phyloP scores from a whole-genome alignment of 1,140 invertebrate genomes.

The Drosophila tristis region DNA sequence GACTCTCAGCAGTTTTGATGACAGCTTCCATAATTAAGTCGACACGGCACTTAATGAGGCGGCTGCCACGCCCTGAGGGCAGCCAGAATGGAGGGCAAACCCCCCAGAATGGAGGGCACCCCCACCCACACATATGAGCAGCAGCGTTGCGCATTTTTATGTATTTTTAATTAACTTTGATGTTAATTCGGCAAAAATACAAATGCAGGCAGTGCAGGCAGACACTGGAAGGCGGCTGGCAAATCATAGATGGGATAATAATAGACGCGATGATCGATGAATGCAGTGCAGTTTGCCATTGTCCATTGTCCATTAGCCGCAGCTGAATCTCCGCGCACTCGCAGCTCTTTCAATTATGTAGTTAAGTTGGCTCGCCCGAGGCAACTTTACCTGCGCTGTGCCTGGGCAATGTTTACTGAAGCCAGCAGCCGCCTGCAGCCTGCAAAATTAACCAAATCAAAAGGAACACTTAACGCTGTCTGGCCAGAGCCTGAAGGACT shows the following conservation, averaged over 20 bases:
- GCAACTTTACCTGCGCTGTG: no score
- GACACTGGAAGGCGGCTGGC: no score
- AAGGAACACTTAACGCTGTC: slow-evolving; percentile 42
- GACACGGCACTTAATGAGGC: slow-evolving; percentile 45
- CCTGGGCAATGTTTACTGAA: background rate
- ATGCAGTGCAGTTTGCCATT: no score
- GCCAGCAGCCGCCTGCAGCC: slow-evolving; percentile 10
- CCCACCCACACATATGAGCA: slow-evolving; percentile 21
- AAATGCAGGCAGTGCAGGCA: no score
- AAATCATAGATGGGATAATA: no score
- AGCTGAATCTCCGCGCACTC: no score
- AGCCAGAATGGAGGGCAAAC: no score
- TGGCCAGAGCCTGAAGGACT: slow-evolving; percentile 18
- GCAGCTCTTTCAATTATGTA: no score
- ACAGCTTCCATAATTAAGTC: slow-evolving; percentile 75
- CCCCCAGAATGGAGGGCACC: no score
- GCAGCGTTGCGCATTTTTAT: slow-evolving; percentile 73
- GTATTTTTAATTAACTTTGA: slow-evolving; percentile 79
- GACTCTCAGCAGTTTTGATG: slow-evolving; percentile 49
- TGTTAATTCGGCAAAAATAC: slow-evolving; percentile 48
- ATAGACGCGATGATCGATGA: slow-evolving; percentile 15
- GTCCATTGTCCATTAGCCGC: no score
- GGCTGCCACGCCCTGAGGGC: slow-evolving; percentile 27
- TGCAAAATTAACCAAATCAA: slow-evolving; percentile 58
- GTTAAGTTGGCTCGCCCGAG: no score